Evolutionary conservation across 2,113 vertebrate genomes (phyloP), one percentile per base, ranked within the genome.

Genomic region (Verasper variegatus): DNA sequence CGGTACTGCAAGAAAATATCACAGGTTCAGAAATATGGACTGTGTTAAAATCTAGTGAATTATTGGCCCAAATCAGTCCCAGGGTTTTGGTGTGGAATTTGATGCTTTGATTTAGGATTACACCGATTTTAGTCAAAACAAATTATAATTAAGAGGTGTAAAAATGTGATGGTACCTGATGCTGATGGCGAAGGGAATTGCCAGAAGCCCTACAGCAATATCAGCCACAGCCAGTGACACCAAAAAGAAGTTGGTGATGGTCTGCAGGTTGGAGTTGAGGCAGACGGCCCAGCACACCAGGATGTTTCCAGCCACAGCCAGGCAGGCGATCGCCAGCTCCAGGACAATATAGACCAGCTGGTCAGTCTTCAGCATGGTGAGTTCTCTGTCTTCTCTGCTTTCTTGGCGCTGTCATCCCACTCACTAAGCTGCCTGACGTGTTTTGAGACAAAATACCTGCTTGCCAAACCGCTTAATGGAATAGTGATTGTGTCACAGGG

Each of bases 271-370:
- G 94, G 96, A 97, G 83, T 99, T 99, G 72, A 98, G 81, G 75
- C 92, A 95, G 58, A 99, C 98, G 0, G 98, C 96, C 96, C 97
- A 99, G 93, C 97, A 98, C 82, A 99, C 98, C 83, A 99, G 93
- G 76, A 97, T 87, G 20, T 99, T 99, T n/a, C 98, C 98, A 78
- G 95, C 83, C 81, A 99, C 91, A 49, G 98, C 95, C 94, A 99
- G 86, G 70, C 93, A 90, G 0, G 97, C 97, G 0, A 98, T 98
- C 90, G 95, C 90, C 90, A 99, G 92, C 84, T 99, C 97, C 93
- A 98, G 93, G 65, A 84, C 76, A 70, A 98, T 95, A 73, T 99
- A 99, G 86, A 93, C 80, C 68, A 95, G 55, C 49, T 90, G 91
- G 77, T 86, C 88, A 87, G 67, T 80, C 72, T 71, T 87, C 94